These are phyloP conservation scores for Leptonema lineaticorne DNA, from an alignment of 1,140 invertebrate genomes.

Conservation along the genomic window DNA sequence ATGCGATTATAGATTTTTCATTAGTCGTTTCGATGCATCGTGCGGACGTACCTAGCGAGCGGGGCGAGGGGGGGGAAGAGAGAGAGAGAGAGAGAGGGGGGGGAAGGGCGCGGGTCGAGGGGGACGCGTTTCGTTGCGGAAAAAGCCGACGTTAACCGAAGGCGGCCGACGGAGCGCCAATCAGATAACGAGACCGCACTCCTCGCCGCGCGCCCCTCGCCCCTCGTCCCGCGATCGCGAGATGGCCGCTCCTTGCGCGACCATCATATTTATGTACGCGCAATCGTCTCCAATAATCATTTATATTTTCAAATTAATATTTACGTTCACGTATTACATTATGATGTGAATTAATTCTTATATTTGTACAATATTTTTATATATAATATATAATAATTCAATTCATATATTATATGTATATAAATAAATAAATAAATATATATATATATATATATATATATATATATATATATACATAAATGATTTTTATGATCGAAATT, in stretches of 20 bases:
- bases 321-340: too few species aligned
- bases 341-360: too few species aligned
- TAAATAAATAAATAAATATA: background rate
- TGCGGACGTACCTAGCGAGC: background rate
- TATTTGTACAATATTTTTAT: too few species aligned
- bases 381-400: too few species aligned
- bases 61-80: background rate
- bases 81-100: background rate
- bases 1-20: slow-evolving; percentile 10
- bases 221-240: background rate
- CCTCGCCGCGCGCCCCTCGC: background rate
- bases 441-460: background rate
- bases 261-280: slow-evolving; percentile 16
- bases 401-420: background rate
- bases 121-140: background rate
- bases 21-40: background rate
- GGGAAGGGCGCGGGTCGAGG: background rate
- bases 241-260: slow-evolving; percentile 4
- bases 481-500: too few species aligned
- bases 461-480: too few species aligned
- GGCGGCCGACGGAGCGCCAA: slow-evolving; percentile 16
- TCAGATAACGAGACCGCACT: slow-evolving; percentile 21
- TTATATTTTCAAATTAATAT: slow-evolving; percentile 7
- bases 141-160: background rate
- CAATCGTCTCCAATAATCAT: slow-evolving; percentile 7